These are phyloP conservation scores for Tyrophagus putrescentiae DNA, from an alignment of 1,140 invertebrate species.

Conservation along the genomic window DNA sequence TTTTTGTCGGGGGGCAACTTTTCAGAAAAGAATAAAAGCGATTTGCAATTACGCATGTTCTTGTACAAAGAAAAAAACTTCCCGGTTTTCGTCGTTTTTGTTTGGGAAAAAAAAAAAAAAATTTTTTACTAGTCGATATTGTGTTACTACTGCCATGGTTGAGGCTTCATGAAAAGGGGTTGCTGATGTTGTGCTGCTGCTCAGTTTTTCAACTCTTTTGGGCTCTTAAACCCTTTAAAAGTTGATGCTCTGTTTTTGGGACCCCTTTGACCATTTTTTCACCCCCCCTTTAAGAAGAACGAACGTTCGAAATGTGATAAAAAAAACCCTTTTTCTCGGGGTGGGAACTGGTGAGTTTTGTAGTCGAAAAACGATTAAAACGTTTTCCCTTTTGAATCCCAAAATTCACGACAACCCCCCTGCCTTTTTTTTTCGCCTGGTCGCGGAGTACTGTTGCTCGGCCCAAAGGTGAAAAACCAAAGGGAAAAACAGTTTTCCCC, in stretches of 20 bases:
- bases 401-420: too few relatives aligned
- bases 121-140: background rate
- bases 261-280: background rate
- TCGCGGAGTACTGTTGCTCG: background rate
- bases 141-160: background rate
- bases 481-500: background rate
- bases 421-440: background rate
- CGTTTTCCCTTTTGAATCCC: too few relatives aligned
- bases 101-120: background rate
- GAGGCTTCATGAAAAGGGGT: background rate
- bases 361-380: background rate
- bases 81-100: background rate
- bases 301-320: background rate
- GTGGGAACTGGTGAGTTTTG: background rate
- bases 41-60: too few relatives aligned
- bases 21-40: too few relatives aligned
- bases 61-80: too few relatives aligned
- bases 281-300: background rate
- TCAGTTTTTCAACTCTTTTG: background rate
- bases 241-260: background rate
- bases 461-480: background rate
- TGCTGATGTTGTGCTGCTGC: background rate
- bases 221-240: background rate
- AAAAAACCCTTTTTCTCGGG: background rate
- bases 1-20: too few relatives aligned